Evolutionary conservation across 2,888 invertebrate genomes (phyloP).

Genomic region (Epirrhoe alternata): DNA sequence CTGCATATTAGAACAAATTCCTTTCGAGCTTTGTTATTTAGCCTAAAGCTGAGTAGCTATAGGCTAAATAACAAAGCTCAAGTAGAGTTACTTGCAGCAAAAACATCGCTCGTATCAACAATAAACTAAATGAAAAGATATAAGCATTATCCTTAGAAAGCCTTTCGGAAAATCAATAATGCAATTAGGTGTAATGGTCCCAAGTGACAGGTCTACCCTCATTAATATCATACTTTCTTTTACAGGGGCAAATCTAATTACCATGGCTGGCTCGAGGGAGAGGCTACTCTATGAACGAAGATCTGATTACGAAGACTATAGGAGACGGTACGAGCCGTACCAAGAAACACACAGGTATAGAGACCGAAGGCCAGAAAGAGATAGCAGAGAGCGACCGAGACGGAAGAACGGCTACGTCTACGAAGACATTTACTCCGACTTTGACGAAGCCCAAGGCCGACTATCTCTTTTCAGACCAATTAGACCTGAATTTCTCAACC

Average conservation of each 20-base stretch:
- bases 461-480: constrained; percentile 80
- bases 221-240: constrained; percentile 61
- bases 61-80: too few relatives aligned
- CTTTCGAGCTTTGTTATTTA: too few relatives aligned
- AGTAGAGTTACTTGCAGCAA: too few relatives aligned
- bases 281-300: constrained; percentile 73
- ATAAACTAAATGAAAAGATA: too few relatives aligned
- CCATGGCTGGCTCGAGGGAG: constrained; percentile 79
- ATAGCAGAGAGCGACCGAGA: constrained; percentile 60
- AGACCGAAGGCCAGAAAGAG: constrained; percentile 48
- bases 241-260: constrained; percentile 65
- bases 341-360: constrained; percentile 52
- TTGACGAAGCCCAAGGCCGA: constrained; percentile 79
- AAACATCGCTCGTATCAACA: too few relatives aligned
- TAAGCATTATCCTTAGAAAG: too few relatives aligned
- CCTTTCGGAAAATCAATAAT: too few relatives aligned
- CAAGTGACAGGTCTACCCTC: constrained; percentile 17
- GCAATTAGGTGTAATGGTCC: neutral
- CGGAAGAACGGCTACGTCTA: constrained; percentile 79
- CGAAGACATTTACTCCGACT: constrained; percentile 82
- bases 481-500: constrained; percentile 77
- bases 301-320: constrained; percentile 63
- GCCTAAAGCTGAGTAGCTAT: too few relatives aligned
- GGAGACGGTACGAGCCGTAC: constrained; percentile 59
- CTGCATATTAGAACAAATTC: too few relatives aligned